Evolutionary conservation across 2,888 invertebrate genomes (phyloP), one percentile per base, ranked within the genome.

Genomic region (Holacanthella duospinosa): DNA sequence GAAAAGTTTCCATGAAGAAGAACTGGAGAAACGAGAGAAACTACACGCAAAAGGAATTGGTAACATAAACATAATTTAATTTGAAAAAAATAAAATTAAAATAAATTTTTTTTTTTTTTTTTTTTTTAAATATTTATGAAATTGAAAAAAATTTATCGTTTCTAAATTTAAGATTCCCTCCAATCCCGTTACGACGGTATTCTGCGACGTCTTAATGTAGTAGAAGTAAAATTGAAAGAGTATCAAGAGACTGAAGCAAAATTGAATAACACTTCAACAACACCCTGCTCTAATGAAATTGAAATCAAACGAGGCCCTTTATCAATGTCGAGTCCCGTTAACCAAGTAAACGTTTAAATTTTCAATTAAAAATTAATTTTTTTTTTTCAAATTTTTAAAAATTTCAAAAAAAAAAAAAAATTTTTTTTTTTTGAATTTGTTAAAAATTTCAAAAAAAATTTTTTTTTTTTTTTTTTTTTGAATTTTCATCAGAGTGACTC

Each of bases 1-100:
- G 62, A 88, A 87, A 74, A 85, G 86, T 77, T 81, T 81, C 6
- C 86, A 88, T 76, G 85, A 86, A 56, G 86, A 86, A 66, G 84
- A 85, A 71, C 80, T 86, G 9, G 87, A 88, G 67, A 82, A 84
- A 68, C 77, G 88, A 74, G 81, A 81, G 21, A 82, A 83, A 62
- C 78, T 82, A 68, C 85, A 86, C 75, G 84, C 85, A 69, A 79
- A 79, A 66, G 86, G 87, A 76, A 79, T 85, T 78, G 87, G 88
- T 87, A 68, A 9, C 16, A 16, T 16, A 36, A 36, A 9, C 36
- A n/a, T n/a, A n/a, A n/a, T n/a, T n/a, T n/a, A n/a, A n/a, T n/a
- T n/a, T n/a, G n/a, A n/a, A n/a, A n/a, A n/a, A n/a, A n/a, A n/a
- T n/a, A n/a, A n/a, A n/a, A n/a, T n/a, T n/a, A n/a, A n/a, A n/a